Evolutionary conservation across 2,888 invertebrate genomes (phyloP).

Genomic region (Nomada fabriciana): DNA sequence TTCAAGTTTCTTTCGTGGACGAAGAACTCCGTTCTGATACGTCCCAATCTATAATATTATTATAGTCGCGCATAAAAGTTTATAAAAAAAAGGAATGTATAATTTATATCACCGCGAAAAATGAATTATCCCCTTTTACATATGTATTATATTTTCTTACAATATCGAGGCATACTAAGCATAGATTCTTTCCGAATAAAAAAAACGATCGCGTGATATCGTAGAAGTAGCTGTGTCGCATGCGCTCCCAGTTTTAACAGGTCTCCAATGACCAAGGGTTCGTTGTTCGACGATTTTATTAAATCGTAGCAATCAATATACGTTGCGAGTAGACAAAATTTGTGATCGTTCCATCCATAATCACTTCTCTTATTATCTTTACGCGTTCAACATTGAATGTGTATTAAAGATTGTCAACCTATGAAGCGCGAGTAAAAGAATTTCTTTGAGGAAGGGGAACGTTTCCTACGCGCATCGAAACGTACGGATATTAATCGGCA

Average conservation of each 20-base stretch:
- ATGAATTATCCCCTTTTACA: too few relatives aligned
- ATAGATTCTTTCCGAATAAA: too few relatives aligned
- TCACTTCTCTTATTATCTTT: constrained; percentile 19
- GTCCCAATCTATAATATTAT: constrained; percentile 4
- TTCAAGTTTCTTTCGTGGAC: too few relatives aligned
- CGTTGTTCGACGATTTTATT: neutral
- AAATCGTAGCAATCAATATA: neutral
- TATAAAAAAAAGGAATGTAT: too few relatives aligned
- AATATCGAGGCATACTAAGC: too few relatives aligned
- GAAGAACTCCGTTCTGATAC: too few relatives aligned
- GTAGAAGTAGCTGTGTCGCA: too few relatives aligned
- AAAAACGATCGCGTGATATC: too few relatives aligned
- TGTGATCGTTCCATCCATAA: neutral
- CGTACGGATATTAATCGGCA: constrained; percentile 61
- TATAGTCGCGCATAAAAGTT: neutral
- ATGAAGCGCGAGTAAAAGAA: constrained; percentile 51
- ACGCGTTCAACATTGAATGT: neutral
- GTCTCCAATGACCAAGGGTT: too few relatives aligned
- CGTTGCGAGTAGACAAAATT: neutral
- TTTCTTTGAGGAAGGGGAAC: constrained; percentile 56
- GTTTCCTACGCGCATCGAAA: constrained; percentile 47
- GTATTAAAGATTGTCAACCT: constrained; percentile 13
- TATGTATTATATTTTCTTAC: too few relatives aligned
- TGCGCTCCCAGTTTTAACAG: too few relatives aligned
- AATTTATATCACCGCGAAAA: too few relatives aligned